These are phyloP conservation scores for Rhinoptilus africanus DNA, from an alignment of 2,113 vertebrate species.

Conservation along the genomic window DNA sequence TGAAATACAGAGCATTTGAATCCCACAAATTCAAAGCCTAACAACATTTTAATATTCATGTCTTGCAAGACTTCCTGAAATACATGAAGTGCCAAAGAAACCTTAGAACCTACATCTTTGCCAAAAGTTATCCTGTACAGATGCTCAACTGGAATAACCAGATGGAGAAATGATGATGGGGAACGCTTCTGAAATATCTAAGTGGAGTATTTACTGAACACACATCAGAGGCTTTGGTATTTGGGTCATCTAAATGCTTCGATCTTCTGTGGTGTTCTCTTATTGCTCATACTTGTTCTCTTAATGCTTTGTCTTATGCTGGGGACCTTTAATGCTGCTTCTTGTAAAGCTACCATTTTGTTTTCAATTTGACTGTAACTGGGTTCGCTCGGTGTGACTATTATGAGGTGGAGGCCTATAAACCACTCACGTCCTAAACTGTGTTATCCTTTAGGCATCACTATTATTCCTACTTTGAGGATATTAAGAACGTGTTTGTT, in stretches of 20 bases:
- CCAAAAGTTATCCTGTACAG: neutral
- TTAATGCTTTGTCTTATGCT: neutral
- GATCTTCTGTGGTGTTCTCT: neutral
- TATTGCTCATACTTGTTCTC: accelerated
- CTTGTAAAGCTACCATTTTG: neutral
- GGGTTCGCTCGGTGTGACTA: neutral
- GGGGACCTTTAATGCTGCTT: neutral
- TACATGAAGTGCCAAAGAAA: neutral
- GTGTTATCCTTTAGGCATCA: neutral
- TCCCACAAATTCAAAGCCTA: neutral
- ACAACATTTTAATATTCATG: neutral
- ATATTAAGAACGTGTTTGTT: neutral
- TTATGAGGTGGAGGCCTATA: neutral
- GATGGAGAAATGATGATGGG: neutral
- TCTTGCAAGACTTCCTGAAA: neutral
- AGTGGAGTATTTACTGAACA: neutral
- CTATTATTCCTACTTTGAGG: neutral
- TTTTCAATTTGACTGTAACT: neutral
- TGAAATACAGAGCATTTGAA: neutral
- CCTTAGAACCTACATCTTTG: neutral
- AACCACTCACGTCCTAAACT: neutral
- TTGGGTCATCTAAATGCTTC: constrained; percentile 17
- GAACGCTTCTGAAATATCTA: neutral
- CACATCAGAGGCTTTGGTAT: constrained; percentile 51
- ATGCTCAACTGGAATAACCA: constrained; percentile 35